Conservation (phyloP, 2,888 invertebrate genomes). For the Drosophila infuscata region DNA sequence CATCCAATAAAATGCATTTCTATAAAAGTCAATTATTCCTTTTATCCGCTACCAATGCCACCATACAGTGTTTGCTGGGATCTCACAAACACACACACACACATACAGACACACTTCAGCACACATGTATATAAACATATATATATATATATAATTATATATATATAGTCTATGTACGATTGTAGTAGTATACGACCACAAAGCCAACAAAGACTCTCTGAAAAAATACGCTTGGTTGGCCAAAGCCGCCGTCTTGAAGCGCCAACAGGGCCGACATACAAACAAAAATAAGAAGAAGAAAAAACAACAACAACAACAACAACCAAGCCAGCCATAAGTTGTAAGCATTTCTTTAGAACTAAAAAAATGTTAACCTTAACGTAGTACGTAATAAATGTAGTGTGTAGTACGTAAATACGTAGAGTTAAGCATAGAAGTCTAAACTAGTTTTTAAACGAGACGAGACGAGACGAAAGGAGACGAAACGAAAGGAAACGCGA, state of each 20-base stretch:
- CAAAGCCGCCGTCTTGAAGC: slow-evolving; percentile 29
- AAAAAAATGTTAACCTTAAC: slow-evolving; percentile 35
- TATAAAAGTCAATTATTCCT: slow-evolving; percentile 8
- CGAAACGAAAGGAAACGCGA: slow-evolving; percentile 44
- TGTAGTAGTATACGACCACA: slow-evolving; percentile 76
- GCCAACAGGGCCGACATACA: slow-evolving; percentile 43
- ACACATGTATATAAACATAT: slow-evolving; percentile 1
- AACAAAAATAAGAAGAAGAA: slow-evolving; percentile 31
- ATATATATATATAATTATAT: slow-evolving; percentile 20
- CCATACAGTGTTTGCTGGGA: slow-evolving; percentile 33
- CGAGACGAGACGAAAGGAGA: slow-evolving; percentile 19
- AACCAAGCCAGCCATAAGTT: slow-evolving; percentile 80
- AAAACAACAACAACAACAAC: slow-evolving; percentile 19
- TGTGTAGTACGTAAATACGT: slow-evolving; percentile 31
- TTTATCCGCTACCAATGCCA: slow-evolving; percentile 6
- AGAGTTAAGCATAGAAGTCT: slow-evolving; percentile 38
- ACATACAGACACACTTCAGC: slow-evolving; percentile 15
- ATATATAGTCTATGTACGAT: slow-evolving; percentile 38
- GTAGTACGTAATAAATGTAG: slow-evolving; percentile 33
- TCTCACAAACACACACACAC: slow-evolving; percentile 24
- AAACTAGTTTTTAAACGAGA: slow-evolving; percentile 56
- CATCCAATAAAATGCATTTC: slow-evolving; percentile 8
- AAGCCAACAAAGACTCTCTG: slow-evolving; percentile 85
- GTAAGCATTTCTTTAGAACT: slow-evolving; percentile 77
- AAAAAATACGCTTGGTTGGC: slow-evolving; percentile 64